Evolutionary conservation across 2,797 vertebrate genomes (phyloP).

Genomic region (Microhierax caerulescens): DNA sequence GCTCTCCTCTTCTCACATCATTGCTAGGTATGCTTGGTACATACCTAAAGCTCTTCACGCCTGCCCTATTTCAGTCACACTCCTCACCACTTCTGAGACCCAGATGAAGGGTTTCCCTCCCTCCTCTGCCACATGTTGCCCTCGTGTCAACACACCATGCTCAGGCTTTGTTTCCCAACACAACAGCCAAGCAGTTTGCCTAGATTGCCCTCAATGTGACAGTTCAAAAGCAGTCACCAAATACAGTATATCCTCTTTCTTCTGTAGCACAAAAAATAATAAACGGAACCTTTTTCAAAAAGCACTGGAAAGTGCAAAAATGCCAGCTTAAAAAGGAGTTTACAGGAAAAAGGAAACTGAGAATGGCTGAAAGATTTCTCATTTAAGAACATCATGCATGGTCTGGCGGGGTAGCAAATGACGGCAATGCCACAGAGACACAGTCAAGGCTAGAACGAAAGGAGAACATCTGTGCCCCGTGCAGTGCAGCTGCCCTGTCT

Average conservation of each 20-base stretch:
- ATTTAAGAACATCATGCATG: background rate
- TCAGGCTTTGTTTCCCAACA: background rate
- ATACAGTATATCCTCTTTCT: background rate
- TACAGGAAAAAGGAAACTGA: background rate
- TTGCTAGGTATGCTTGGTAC: background rate
- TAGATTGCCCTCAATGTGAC: background rate
- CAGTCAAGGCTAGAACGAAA: background rate
- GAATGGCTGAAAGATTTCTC: background rate
- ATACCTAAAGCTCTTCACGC: background rate
- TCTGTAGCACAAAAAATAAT: background rate
- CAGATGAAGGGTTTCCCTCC: background rate
- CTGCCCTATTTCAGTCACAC: background rate
- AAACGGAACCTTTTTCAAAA: background rate
- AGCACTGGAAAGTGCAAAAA: background rate
- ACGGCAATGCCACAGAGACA: background rate
- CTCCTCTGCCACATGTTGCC: background rate
- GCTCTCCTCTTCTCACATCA: background rate
- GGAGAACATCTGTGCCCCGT: background rate
- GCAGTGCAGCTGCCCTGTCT: background rate
- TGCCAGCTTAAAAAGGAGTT: background rate
- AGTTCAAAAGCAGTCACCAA: background rate
- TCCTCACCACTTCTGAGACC: background rate
- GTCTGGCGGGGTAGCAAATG: background rate
- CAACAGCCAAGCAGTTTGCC: background rate
- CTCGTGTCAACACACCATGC: background rate